Conservation (phyloP, 2,888 invertebrate genomes). For the Andrena bicolor region DNA sequence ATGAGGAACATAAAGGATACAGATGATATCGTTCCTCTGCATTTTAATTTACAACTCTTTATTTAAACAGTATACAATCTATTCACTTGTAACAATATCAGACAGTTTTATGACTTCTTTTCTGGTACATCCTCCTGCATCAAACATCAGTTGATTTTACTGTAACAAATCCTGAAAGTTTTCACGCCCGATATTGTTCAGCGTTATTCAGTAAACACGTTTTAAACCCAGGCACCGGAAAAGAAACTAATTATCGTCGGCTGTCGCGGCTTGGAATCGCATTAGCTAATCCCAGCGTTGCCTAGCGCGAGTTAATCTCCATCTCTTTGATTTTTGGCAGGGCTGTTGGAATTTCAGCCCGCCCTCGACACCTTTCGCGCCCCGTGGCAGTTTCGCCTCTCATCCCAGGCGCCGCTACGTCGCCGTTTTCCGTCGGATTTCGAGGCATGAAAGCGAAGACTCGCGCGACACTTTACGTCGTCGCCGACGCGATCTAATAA, state of each 20-base stretch:
- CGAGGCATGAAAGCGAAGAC: slow-evolving; percentile 63
- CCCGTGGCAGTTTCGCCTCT: slow-evolving; percentile 53
- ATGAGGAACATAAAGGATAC: too few relatives aligned
- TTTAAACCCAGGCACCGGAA: background rate
- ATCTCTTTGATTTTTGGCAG: slow-evolving; percentile 83
- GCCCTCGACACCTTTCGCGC: slow-evolving; percentile 32
- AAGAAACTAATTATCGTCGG: slow-evolving; percentile 63
- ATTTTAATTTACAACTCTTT: too few relatives aligned
- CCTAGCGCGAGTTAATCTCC: slow-evolving; percentile 78
- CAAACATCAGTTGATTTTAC: background rate
- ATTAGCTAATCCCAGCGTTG: slow-evolving; percentile 75
- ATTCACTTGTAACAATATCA: too few relatives aligned
- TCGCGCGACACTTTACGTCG: slow-evolving; percentile 74
- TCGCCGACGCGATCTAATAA: slow-evolving; percentile 81
- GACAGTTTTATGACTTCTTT: too few relatives aligned
- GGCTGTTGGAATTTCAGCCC: slow-evolving; percentile 64
- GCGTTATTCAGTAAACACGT: background rate
- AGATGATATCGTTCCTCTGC: too few relatives aligned
- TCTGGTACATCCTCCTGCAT: too few relatives aligned
- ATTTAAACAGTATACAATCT: too few relatives aligned
- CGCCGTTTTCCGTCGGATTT: slow-evolving; percentile 66
- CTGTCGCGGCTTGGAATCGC: slow-evolving; percentile 69
- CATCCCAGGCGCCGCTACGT: slow-evolving; percentile 23
- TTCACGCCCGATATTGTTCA: background rate
- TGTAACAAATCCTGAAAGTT: background rate